Percentiles rank a stretch among this genome's conserved stretches.
Evolutionary conservation across 2,113 vertebrate species (phyloP).

Genomic region (Tragulus kanchil): DNA sequence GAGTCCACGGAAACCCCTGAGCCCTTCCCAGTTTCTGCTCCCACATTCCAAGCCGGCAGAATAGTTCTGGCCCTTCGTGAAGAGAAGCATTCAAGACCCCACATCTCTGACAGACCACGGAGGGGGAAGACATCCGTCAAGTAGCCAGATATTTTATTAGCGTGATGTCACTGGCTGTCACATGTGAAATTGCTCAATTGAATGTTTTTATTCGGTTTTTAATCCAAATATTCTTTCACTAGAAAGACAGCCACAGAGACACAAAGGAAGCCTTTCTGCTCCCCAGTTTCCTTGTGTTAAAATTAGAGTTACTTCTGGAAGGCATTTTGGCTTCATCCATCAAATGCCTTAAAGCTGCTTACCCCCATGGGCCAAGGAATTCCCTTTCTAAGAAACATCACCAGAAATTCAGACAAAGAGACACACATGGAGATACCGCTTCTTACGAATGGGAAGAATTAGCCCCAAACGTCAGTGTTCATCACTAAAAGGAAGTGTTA

Average conservation of each 20-base stretch:
- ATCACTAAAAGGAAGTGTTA: background rate
- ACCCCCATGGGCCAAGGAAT: background rate
- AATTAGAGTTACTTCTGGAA: constrained; percentile 40
- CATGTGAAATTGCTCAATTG: background rate
- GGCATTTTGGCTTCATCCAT: background rate
- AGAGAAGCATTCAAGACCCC: too few species aligned
- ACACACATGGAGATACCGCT: background rate
- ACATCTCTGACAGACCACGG: background rate
- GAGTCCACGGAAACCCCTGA: background rate
- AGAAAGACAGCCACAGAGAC: background rate
- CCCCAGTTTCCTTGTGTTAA: background rate
- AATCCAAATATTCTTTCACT: background rate
- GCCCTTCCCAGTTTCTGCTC: background rate
- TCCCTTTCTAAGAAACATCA: constrained; percentile 26
- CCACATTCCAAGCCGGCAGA: background rate
- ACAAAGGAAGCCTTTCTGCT: background rate
- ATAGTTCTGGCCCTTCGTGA: too few species aligned
- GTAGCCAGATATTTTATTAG: background rate
- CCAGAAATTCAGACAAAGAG: constrained; percentile 25
- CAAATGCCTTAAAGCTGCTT: background rate
- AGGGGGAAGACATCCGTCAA: background rate
- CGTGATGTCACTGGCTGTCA: background rate
- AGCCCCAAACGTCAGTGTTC: background rate
- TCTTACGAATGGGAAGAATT: background rate
- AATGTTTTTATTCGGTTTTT: background rate